These are phyloP conservation scores for Trematocara unimaculatum DNA, from an alignment of 2,113 vertebrate genomes.

Conservation along the genomic window DNA sequence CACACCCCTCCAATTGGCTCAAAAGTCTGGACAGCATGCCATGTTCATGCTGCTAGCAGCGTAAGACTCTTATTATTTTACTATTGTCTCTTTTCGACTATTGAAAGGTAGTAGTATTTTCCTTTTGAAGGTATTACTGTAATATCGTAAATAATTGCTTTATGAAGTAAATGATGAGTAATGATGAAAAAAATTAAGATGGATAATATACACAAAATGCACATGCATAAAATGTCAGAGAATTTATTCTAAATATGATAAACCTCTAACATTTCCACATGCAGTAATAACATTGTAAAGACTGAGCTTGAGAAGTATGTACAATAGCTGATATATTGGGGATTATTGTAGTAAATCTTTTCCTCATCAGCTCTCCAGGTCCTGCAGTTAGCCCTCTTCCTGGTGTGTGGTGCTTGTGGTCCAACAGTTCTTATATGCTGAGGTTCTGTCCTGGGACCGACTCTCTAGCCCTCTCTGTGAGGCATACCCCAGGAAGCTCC, in stretches of 20 bases:
- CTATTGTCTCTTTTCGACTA: not conserved
- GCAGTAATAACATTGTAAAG: not conserved
- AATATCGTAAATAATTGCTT: not conserved
- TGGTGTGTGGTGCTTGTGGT: constrained; percentile 70
- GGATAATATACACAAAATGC: not conserved
- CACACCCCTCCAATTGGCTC: constrained; percentile 73
- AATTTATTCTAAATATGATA: not conserved
- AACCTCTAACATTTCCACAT: not conserved
- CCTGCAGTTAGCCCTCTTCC: constrained; percentile 35
- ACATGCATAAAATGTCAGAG: not conserved
- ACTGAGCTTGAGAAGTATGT: not conserved
- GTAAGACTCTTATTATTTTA: constrained; percentile 64
- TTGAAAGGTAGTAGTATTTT: not conserved
- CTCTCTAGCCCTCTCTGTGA: constrained; percentile 72
- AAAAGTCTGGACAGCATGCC: constrained; percentile 50
- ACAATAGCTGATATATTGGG: not conserved
- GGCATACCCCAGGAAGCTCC: constrained; percentile 32
- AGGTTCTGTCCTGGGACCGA: constrained; percentile 68
- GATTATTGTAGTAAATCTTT: not conserved
- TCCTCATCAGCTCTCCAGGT: constrained; percentile 61
- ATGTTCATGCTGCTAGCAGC: constrained; percentile 66
- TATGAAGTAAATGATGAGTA: not conserved
- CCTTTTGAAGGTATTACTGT: not conserved
- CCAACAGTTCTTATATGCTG: constrained; percentile 62
- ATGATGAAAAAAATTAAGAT: not conserved